Evolutionary conservation across 1,140 invertebrate species (phyloP), one percentile per base, ranked within the genome.

Genomic region (Oreohelix idahoensis): DNA sequence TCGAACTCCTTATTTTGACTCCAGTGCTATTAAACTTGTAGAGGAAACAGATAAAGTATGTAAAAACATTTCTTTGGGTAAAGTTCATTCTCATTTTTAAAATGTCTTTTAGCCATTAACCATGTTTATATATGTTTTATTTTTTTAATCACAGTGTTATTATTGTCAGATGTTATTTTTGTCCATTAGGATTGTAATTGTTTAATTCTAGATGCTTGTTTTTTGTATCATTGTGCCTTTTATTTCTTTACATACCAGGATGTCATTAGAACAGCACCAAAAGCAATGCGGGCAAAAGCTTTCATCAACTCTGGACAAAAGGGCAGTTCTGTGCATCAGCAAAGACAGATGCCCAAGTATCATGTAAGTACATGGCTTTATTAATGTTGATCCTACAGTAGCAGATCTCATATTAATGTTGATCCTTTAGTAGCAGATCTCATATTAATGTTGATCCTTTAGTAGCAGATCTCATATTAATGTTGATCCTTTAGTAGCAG

Each of bases 1-100:
- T n/a, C 93, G 96, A 82, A 96, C 95, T 87, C 93, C 97, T 29
- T 93, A 97, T 11, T 97, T 97, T 92, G 97, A 98, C 93, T 97
- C 96, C 10, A 94, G 95, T 85, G 94, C 95, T 38, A 93, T 96
- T 87, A 93, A 95, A 83, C 95, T 93, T 90, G 91, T 95, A 23
- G 95, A 86, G 29, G 63, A 66, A 93, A 45, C 77, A 79, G 76
- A 39, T 77, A 83, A 82, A 79, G 66, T 82, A 83, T 53, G 63
- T 32, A 66, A 13, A 11, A 17, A 17, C 26, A 58, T 23, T 15
- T 8, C 45, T 49, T 49, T 8, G 45, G 17, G 8, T 49, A 49
- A 49, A 49, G 45, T 8, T 58, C 20, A 58, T 20, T 58, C 2
- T 58, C 15, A 23, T 58, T 58, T 58, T 58, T n/a, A 45, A 45